phyloP scores from a whole-genome alignment of 2,888 invertebrate genomes.

The Muscina levida region DNA sequence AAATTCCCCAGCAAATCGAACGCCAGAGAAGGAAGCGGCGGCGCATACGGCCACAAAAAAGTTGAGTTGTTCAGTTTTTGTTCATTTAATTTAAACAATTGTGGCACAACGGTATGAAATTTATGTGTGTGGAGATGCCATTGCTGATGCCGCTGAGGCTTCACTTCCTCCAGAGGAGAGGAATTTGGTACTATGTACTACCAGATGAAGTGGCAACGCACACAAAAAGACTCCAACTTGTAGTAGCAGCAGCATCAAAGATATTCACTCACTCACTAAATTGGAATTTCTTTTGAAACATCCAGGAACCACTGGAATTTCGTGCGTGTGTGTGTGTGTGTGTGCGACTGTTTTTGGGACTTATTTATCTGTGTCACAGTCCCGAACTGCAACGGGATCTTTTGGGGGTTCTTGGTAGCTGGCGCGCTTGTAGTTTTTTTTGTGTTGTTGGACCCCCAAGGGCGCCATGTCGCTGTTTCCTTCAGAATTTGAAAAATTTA shows the following conservation, averaged over 20 bases:
- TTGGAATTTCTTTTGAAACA: constrained; percentile 64
- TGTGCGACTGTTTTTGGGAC: neutral
- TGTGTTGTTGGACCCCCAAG: constrained; percentile 60
- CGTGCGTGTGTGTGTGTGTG: constrained; percentile 46
- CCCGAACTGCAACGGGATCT: constrained; percentile 52
- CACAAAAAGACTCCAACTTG: constrained; percentile 4
- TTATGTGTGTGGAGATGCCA: constrained; percentile 64
- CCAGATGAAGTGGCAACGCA: constrained; percentile 57
- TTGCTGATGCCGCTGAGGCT: constrained; percentile 40
- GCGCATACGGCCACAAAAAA: constrained; percentile 44
- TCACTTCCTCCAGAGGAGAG: constrained; percentile 1
- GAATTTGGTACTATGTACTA: neutral
- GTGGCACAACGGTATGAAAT: constrained; percentile 60
- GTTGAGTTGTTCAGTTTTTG: constrained; percentile 49
- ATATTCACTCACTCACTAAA: constrained; percentile 19
- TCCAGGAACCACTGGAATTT: constrained; percentile 58
- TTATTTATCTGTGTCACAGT: neutral
- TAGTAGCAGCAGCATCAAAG: neutral
- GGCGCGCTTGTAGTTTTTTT: constrained; percentile 12
- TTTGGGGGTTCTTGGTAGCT: constrained; percentile 31
- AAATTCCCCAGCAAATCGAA: neutral
- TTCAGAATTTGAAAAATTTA: constrained; percentile 62
- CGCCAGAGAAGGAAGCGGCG: too few relatives aligned
- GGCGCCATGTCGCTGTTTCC: constrained; percentile 63
- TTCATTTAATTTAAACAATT: constrained; percentile 63